These are phyloP conservation scores for Corynorhinus townsendii DNA, from an alignment of 2,113 vertebrate genomes.

Conservation along the genomic window DNA sequence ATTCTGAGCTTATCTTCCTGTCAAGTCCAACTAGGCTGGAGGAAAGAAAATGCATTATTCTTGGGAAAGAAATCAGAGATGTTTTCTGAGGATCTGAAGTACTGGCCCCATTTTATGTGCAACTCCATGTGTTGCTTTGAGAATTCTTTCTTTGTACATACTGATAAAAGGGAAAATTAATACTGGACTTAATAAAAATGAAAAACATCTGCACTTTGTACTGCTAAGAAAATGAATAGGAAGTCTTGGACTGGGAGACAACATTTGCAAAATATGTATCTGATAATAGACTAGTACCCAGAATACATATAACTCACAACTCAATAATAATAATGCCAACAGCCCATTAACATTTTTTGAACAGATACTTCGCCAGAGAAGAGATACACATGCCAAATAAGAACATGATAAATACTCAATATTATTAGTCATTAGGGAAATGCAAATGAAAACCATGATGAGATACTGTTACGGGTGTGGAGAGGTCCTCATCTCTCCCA, in stretches of 20 bases:
- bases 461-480: background rate
- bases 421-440: background rate
- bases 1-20: background rate
- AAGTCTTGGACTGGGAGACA: background rate
- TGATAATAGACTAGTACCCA: background rate
- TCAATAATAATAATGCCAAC: background rate
- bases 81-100: background rate
- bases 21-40: background rate
- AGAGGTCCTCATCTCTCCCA: no score
- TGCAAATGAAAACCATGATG: background rate
- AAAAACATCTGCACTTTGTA: background rate
- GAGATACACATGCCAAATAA: background rate
- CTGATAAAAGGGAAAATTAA: background rate
- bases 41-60: background rate
- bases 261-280: background rate
- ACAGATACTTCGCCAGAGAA: background rate
- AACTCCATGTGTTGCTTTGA: background rate
- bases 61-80: background rate
- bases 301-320: background rate
- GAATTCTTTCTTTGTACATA: background rate
- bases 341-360: background rate
- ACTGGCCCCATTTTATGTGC: background rate
- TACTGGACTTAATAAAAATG: background rate
- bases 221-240: background rate
- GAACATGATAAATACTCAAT: background rate